Percentiles rank a stretch among this genome's conserved stretches.
Evolutionary conservation across 2,888 invertebrate genomes (phyloP).

Genomic region (Macrophya alboannulata): DNA sequence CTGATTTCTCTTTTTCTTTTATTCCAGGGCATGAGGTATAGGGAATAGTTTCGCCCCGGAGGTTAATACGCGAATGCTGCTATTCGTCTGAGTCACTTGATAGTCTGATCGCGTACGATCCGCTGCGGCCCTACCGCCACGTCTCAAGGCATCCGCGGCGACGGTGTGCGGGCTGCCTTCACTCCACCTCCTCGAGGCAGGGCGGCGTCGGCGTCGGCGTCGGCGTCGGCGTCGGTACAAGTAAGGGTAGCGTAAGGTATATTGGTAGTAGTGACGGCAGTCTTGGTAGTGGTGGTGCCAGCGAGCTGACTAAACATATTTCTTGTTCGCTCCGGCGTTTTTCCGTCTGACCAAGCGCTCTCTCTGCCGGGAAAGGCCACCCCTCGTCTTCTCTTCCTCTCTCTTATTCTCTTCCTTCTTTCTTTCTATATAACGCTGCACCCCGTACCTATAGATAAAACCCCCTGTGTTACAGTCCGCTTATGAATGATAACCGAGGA

Average conservation of each 20-base stretch:
- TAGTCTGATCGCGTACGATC: slow-evolving; percentile 50
- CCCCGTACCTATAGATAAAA: slow-evolving; percentile 19
- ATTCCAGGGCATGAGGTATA: not conserved
- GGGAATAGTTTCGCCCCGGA: slow-evolving; percentile 26
- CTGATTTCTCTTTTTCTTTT: not conserved
- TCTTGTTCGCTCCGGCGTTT: slow-evolving; percentile 56
- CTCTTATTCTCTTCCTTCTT: not conserved
- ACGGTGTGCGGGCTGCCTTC: slow-evolving; percentile 6
- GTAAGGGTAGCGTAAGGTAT: not conserved
- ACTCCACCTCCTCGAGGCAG: not conserved
- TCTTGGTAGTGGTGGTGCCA: slow-evolving; percentile 18
- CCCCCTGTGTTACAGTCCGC: slow-evolving; percentile 47
- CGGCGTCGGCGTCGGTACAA: slow-evolving; percentile 8
- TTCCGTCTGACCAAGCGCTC: slow-evolving; percentile 56
- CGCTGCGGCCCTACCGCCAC: slow-evolving; percentile 39
- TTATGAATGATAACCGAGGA: slow-evolving; percentile 55
- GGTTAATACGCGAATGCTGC: slow-evolving; percentile 52
- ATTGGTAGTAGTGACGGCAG: not conserved
- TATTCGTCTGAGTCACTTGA: slow-evolving; percentile 43
- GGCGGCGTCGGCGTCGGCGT: slow-evolving; percentile 7
- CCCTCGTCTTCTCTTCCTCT: not conserved
- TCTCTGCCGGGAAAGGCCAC: slow-evolving; percentile 37
- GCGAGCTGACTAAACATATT: slow-evolving; percentile 57
- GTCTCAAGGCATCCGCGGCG: slow-evolving; percentile 33
- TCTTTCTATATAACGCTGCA: not conserved